Conservation (phyloP, 2,113 vertebrate genomes). For the Notiomystis cincta region DNA sequence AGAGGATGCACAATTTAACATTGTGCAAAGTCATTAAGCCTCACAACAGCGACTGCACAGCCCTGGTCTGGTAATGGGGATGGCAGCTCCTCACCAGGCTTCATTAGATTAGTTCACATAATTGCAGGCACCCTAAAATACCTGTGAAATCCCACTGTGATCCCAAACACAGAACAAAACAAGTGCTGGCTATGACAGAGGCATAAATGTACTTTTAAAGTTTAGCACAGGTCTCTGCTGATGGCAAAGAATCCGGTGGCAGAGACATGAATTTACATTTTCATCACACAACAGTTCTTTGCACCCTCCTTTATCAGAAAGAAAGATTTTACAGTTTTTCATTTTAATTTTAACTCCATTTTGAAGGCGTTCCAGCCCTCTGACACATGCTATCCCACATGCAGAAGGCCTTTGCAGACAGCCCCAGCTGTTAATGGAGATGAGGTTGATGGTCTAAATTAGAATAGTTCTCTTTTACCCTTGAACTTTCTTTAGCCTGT, state of each 20-base stretch:
- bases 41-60: neutral
- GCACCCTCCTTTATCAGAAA: neutral
- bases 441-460: neutral
- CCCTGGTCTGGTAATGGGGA: neutral
- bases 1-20: slow-evolving; percentile 45
- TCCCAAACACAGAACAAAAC: neutral
- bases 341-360: neutral
- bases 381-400: neutral
- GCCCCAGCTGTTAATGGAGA: neutral
- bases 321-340: neutral
- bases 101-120: neutral
- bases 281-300: neutral
- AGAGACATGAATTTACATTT: neutral
- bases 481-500: slow-evolving; percentile 39
- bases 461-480: neutral
- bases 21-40: slow-evolving; percentile 57
- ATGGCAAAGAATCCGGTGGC: neutral
- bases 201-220: neutral
- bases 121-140: neutral
- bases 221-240: neutral
- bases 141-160: neutral
- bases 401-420: neutral
- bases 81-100: neutral
- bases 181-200: neutral
- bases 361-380: neutral